phyloP scores from a whole-genome alignment of 2,797 vertebrate genomes.

The Tamandua tetradactyla region DNA sequence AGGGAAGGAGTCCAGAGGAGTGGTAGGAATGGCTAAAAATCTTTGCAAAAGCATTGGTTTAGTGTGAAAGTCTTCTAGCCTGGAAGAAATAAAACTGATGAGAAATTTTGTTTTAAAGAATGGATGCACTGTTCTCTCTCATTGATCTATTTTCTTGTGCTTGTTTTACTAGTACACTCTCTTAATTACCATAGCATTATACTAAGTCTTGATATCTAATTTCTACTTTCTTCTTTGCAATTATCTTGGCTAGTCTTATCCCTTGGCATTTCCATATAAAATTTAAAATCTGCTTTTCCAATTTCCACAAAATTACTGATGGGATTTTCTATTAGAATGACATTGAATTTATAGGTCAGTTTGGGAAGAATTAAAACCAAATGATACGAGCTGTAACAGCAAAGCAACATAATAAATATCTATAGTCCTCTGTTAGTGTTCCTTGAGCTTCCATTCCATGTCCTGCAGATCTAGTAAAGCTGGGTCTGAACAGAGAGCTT shows the following conservation, averaged over 20 bases:
- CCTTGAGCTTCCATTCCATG: background rate
- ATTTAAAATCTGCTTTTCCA: constrained; percentile 7
- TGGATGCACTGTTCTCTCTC: background rate
- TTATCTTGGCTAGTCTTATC: background rate
- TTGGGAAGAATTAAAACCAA: background rate
- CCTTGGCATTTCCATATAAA: background rate
- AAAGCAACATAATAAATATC: no score
- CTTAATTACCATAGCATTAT: background rate
- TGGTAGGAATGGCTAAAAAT: no score
- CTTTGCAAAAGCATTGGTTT: no score
- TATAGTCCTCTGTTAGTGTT: background rate
- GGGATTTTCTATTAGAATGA: constrained; percentile 23
- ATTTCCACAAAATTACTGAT: background rate
- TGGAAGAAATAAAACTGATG: no score
- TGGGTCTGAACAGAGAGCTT: background rate
- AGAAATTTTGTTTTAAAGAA: background rate
- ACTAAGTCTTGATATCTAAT: background rate
- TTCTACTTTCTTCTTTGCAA: background rate
- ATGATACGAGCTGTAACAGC: background rate
- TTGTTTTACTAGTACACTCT: background rate
- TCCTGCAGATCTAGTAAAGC: background rate
- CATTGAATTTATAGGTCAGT: background rate
- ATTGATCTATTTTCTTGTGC: background rate
- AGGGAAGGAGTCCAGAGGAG: no score
- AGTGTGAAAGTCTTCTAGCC: no score